Evolutionary conservation across 2,797 vertebrate genomes (phyloP), one percentile per base, ranked within the genome.

Genomic region (Anguilla marmorata): DNA sequence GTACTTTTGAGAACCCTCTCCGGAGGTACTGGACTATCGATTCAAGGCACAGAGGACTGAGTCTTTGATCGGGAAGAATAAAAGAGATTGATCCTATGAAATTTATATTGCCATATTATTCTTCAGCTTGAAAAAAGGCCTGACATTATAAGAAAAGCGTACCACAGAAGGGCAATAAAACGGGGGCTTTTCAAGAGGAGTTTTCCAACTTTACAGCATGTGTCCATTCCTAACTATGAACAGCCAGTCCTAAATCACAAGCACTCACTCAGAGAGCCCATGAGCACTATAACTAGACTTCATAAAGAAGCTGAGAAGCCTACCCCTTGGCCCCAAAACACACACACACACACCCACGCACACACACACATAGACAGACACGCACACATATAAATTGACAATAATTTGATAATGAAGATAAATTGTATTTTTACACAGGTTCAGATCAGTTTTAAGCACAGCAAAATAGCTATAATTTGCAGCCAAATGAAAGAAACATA

Each of bases 51-150:
- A 54, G 45, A 2, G 93, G 92, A 94, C 92, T 91, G 89, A 91
- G 89, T 87, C 93, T 95, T 94, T 95, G 95, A 95, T 96, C 95
- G 94, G 91, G 92, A 92, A 86, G 89, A 93, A 95, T 72, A 89
- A 88, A 90, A 80, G 84, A 85, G 89, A 90, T 94, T 94, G 93
- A 95, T 95, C 92, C 94, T 92, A 80, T 89, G 92, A 95, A 93
- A 95, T 95, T 95, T 95, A 95, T 74, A 45, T 48, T 82, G 50
- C n/a, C 50, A 84, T 76, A 82, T 89, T 45, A 88, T 87, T 82
- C 79, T 87, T 83, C 84, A 86, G 45, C 63, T 83, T 92, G 89
- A 76, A 88, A 86, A 89, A 14, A 80, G 83, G 74, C 83, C 88
- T 69, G 50, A 54, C 45, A 63, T 89, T 86, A 88, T 63, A 74